A percentile compares a stretch with the other conserved stretches of the same genome.
These are phyloP conservation scores for Emmelina monodactyla DNA, from an alignment of 2,888 invertebrate species.

Conservation along the genomic window DNA sequence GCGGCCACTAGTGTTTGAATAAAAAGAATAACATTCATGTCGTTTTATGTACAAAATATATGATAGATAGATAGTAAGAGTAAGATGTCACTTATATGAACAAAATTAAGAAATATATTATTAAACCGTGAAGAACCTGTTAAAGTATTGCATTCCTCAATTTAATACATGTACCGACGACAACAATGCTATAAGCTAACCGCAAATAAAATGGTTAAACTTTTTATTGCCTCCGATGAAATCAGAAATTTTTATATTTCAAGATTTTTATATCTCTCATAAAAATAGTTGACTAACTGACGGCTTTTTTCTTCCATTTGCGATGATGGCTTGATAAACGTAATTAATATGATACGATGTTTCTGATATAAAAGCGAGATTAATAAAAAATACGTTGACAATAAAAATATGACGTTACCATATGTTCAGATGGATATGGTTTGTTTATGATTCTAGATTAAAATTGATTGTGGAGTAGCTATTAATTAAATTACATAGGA, in stretches of 20 bases:
- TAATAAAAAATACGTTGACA: background rate
- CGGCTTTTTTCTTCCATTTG: slow-evolving; percentile 1
- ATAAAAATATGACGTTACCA: background rate
- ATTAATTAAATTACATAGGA: no score
- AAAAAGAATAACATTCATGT: no score
- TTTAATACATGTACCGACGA: no score
- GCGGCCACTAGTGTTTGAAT: no score
- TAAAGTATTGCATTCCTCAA: no score
- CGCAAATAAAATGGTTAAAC: slow-evolving; percentile 13
- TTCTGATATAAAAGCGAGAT: background rate
- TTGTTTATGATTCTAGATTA: slow-evolving; percentile 5
- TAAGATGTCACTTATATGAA: no score
- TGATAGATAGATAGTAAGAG: no score
- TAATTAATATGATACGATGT: background rate
- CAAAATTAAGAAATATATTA: no score
- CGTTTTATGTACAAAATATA: no score
- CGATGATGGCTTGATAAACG: background rate
- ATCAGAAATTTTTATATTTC: slow-evolving; percentile 20
- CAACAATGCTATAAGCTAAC: no score
- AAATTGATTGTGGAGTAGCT: slow-evolving; percentile 1
- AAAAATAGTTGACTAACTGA: slow-evolving; percentile 17
- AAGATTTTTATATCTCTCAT: slow-evolving; percentile 18
- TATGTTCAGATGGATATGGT: background rate
- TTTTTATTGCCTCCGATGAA: slow-evolving; percentile 15
- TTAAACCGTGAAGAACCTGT: no score